Evolutionary conservation across 2,113 vertebrate genomes (phyloP).

Genomic region (Sander vitreus): DNA sequence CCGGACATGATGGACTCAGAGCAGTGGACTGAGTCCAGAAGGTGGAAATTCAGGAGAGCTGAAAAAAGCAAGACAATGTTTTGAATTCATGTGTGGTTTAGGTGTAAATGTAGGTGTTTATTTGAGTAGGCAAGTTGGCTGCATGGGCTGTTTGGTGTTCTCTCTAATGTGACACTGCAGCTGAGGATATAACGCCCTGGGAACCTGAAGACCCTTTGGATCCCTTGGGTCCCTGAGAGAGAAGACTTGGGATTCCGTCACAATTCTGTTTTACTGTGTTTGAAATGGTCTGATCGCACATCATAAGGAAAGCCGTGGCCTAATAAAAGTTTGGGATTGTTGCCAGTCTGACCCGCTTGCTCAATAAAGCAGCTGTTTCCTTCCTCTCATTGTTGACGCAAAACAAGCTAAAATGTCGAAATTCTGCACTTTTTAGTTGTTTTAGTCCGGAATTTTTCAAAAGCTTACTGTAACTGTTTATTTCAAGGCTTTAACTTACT

Average conservation of each 20-base stretch:
- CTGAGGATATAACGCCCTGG: conserved; percentile 15
- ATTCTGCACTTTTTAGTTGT: conserved; percentile 17
- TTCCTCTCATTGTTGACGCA: conserved; percentile 24
- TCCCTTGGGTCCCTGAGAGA: conserved; percentile 62
- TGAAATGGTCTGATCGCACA: conserved; percentile 55
- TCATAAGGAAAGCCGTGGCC: conserved; percentile 28
- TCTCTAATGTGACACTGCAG: conserved; percentile 33
- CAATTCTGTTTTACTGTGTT: conserved; percentile 38
- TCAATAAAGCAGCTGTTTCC: conserved; percentile 66
- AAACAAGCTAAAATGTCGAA: not conserved
- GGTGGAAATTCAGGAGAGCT: conserved; percentile 95
- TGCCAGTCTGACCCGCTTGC: conserved; percentile 48
- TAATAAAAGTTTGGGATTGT: conserved; percentile 51
- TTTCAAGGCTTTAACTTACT: not conserved
- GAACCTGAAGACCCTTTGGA: conserved; percentile 66
- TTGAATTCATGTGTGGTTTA: conserved; percentile 3
- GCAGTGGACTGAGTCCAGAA: conserved; percentile 93
- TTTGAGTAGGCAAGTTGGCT: not conserved
- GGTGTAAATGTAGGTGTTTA: conserved; percentile 1
- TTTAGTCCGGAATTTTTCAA: not conserved
- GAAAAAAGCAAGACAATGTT: conserved; percentile 24
- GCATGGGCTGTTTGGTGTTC: not conserved
- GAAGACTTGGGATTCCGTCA: conserved; percentile 29
- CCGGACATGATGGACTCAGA: conserved; percentile 95
- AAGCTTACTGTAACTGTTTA: not conserved